Conservation (phyloP, 2,888 invertebrate genomes). For the Drymonia ruficornis region DNA sequence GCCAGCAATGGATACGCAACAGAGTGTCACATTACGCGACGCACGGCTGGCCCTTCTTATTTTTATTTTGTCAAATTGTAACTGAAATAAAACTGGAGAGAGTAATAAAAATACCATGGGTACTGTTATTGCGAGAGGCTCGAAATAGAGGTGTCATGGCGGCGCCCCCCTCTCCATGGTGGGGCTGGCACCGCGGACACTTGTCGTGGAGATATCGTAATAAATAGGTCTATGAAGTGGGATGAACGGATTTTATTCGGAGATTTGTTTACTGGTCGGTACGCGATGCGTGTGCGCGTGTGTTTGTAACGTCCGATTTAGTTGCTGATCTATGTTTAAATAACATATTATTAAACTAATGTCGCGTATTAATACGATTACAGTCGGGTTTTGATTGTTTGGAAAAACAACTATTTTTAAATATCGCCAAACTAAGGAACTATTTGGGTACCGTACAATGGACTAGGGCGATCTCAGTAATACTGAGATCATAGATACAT, state of each 20-base stretch:
- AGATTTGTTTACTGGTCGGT: conserved; percentile 14
- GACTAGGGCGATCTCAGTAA: too few species aligned
- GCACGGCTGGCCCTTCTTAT: conserved; percentile 68
- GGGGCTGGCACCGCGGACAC: conserved; percentile 26
- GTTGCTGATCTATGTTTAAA: too few species aligned
- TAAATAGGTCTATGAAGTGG: conserved; percentile 38
- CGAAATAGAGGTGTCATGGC: conserved; percentile 70
- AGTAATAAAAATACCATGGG: conserved; percentile 82
- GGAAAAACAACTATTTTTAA: too few species aligned
- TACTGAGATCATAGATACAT: too few species aligned
- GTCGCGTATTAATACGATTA: too few species aligned
- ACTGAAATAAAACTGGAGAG: conserved; percentile 81
- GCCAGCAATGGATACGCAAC: conserved; percentile 46
- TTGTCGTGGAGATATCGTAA: conserved; percentile 45
- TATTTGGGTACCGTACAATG: too few species aligned
- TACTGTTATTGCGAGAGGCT: conserved; percentile 77
- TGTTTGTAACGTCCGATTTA: neutral
- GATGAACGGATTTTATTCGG: conserved; percentile 33
- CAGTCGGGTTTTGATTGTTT: too few species aligned
- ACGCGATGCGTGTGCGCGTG: neutral
- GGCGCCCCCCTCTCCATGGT: conserved; percentile 45
- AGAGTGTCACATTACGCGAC: conserved; percentile 62
- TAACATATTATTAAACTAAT: too few species aligned
- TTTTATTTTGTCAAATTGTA: conserved; percentile 85
- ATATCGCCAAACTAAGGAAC: too few species aligned